Evolutionary conservation across 92 coral and sea anemone species (phyloP).

Genomic region (Montipora capitata): DNA sequence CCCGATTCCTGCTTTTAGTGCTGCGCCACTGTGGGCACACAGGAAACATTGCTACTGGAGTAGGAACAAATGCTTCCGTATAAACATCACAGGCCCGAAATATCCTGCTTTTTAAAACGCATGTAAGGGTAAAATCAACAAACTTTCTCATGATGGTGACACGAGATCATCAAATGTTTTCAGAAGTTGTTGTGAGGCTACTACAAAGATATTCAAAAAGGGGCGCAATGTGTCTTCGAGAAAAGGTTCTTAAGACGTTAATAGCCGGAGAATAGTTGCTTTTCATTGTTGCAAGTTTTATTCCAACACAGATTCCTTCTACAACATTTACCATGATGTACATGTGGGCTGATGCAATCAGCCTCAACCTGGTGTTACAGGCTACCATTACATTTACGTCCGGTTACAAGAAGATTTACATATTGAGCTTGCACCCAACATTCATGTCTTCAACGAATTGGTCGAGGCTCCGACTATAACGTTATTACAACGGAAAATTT

Average conservation of each 20-base stretch:
- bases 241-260: neutral
- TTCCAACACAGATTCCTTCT: too few relatives aligned
- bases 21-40: too few relatives aligned
- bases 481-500: conserved; percentile 24
- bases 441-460: neutral
- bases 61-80: neutral
- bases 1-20: too few relatives aligned
- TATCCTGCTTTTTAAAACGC: neutral
- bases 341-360: too few relatives aligned
- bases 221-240: neutral
- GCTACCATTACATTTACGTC: too few relatives aligned
- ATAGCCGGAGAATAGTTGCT: neutral
- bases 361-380: too few relatives aligned
- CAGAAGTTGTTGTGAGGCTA: conserved; percentile 29
- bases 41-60: conserved; percentile 1
- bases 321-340: too few relatives aligned
- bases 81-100: neutral
- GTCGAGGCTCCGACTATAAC: conserved; percentile 20
- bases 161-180: neutral
- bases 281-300: too few relatives aligned
- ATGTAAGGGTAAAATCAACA: neutral
- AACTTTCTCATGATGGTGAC: neutral
- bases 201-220: conserved; percentile 25
- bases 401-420: too few relatives aligned
- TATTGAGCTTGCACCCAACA: too few relatives aligned